Evolutionary conservation across 1,140 invertebrate genomes (phyloP).

Genomic region (Drosophila simulans): DNA sequence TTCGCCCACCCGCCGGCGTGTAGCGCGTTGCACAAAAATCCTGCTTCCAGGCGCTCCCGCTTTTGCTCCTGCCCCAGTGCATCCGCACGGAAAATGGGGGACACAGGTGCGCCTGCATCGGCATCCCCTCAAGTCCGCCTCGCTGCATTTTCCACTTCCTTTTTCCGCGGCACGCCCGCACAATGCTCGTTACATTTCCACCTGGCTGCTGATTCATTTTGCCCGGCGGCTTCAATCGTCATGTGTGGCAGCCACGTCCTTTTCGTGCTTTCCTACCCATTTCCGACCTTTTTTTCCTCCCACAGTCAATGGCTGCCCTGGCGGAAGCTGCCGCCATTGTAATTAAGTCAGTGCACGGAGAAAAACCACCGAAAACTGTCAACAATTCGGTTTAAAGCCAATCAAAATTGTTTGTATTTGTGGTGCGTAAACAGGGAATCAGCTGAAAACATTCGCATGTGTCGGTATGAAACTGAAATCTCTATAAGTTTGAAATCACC

Average conservation of each 20-base stretch:
- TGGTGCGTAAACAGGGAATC: not conserved
- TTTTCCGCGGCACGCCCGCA: constrained; percentile 46
- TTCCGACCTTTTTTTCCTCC: constrained; percentile 4
- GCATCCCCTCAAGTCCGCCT: constrained; percentile 2
- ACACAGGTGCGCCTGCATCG: constrained; percentile 19
- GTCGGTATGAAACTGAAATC: no score
- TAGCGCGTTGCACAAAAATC: constrained; percentile 26
- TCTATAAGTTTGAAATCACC: no score
- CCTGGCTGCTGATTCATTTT: constrained; percentile 59
- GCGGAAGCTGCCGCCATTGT: constrained; percentile 68
- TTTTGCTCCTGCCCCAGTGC: not conserved
- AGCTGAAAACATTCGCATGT: no score
- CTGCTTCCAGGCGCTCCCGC: constrained; percentile 24
- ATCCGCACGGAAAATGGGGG: not conserved
- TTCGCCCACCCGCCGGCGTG: constrained; percentile 20
- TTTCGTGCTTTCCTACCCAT: constrained; percentile 4
- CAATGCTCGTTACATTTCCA: constrained; percentile 62
- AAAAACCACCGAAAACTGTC: constrained; percentile 7
- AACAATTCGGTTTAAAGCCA: not conserved
- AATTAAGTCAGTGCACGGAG: constrained; percentile 60
- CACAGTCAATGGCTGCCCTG: constrained; percentile 25
- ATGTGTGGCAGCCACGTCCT: constrained; percentile 39
- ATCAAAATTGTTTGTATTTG: not conserved
- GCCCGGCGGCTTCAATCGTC: constrained; percentile 58
- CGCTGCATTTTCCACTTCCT: constrained; percentile 32